Conservation (phyloP, 2,888 invertebrate species). For the Stenoptilia bipunctidactyla region DNA sequence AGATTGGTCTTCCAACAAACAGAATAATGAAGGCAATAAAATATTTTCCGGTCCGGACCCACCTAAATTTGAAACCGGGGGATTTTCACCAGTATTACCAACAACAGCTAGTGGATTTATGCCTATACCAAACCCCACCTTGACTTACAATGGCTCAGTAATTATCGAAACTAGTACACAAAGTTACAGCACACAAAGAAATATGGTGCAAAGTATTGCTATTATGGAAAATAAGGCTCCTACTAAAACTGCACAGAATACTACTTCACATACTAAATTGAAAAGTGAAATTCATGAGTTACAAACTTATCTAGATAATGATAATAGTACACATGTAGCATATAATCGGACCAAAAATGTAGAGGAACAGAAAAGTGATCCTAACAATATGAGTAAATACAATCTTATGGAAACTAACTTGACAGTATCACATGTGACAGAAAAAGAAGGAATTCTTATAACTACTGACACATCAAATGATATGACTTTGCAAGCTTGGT, state of each 20-base stretch:
- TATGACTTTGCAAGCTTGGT: slow-evolving; percentile 51
- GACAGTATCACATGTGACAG: slow-evolving; percentile 53
- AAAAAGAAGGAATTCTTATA: slow-evolving; percentile 52
- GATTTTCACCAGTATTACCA: slow-evolving; percentile 82
- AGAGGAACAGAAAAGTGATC: slow-evolving; percentile 49
- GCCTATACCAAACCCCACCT: slow-evolving; percentile 67
- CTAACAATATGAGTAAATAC: slow-evolving; percentile 47
- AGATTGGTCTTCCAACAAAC: slow-evolving; percentile 52
- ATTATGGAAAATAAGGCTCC: slow-evolving; percentile 32
- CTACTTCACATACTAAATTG: slow-evolving; percentile 44
- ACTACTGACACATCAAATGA: slow-evolving; percentile 60
- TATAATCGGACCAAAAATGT: slow-evolving; percentile 58
- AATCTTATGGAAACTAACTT: slow-evolving; percentile 59
- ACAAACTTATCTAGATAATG: slow-evolving; percentile 46
- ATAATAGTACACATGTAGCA: slow-evolving; percentile 50
- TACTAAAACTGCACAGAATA: slow-evolving; percentile 30
- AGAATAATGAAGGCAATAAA: slow-evolving; percentile 23
- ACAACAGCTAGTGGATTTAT: slow-evolving; percentile 79
- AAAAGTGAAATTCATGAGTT: slow-evolving; percentile 60
- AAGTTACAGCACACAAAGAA: slow-evolving; percentile 28
- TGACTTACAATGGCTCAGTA: background rate
- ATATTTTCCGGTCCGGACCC: slow-evolving; percentile 51
- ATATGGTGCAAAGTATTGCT: slow-evolving; percentile 25
- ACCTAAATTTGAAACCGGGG: slow-evolving; percentile 80
- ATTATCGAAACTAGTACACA: slow-evolving; percentile 22